phyloP scores from a whole-genome alignment of 2,888 invertebrate species.

The Andrena praecox region DNA sequence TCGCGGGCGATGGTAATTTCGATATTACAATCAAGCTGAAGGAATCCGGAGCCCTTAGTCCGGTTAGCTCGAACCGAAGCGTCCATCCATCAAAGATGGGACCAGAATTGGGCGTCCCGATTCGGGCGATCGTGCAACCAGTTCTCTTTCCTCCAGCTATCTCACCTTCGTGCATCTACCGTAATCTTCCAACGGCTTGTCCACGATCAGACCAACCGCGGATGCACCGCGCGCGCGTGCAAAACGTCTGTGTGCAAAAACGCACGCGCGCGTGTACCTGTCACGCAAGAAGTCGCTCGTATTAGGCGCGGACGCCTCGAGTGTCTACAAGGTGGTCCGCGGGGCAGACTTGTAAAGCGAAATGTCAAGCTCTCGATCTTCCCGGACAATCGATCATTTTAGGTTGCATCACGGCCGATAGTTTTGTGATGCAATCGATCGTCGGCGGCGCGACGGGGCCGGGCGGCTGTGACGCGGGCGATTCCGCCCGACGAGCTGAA shows the following conservation, averaged over 20 bases:
- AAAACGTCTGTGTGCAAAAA: slow-evolving; percentile 28
- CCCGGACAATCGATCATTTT: slow-evolving; percentile 67
- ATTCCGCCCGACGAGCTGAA: slow-evolving; percentile 43
- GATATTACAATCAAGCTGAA: neutral
- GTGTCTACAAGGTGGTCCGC: slow-evolving; percentile 67
- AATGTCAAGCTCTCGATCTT: slow-evolving; percentile 67
- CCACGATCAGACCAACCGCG: neutral
- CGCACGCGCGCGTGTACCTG: slow-evolving; percentile 20
- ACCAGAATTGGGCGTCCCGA: slow-evolving; percentile 9
- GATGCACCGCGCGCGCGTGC: neutral
- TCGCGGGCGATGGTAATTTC: neutral
- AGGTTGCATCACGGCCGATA: slow-evolving; percentile 54
- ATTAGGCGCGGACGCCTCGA: slow-evolving; percentile 59
- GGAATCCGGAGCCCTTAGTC: neutral
- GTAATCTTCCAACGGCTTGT: neutral
- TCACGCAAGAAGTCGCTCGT: slow-evolving; percentile 31
- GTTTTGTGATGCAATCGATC: slow-evolving; percentile 53
- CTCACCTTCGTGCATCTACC: slow-evolving; percentile 3
- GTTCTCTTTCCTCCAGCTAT: slow-evolving; percentile 31
- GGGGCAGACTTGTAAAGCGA: slow-evolving; percentile 53
- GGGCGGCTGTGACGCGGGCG: slow-evolving; percentile 34
- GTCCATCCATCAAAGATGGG: neutral
- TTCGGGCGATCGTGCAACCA: slow-evolving; percentile 25
- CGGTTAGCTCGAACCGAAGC: neutral
- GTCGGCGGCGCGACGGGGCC: slow-evolving; percentile 20